A percentile compares a stretch with the other conserved stretches of the same genome.
These are phyloP conservation scores for Ceramica pisi DNA, from an alignment of 2,888 invertebrate species.

Conservation along the genomic window DNA sequence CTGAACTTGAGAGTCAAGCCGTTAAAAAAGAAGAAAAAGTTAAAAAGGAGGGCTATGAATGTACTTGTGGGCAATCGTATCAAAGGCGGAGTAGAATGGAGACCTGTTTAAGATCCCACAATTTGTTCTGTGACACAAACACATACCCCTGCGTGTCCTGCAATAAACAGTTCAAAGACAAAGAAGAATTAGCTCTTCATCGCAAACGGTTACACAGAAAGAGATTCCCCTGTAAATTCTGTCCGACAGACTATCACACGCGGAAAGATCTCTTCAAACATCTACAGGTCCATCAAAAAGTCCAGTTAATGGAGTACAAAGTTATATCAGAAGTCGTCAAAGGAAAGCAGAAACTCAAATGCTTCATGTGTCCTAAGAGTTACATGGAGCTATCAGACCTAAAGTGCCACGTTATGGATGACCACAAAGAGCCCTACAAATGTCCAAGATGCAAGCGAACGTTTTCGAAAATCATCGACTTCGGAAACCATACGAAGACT, in stretches of 20 bases:
- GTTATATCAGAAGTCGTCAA: conserved; percentile 85
- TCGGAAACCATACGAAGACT: conserved; percentile 83
- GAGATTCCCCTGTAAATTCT: conserved; percentile 86
- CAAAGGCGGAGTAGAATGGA: conserved; percentile 83
- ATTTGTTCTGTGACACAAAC: conserved; percentile 70
- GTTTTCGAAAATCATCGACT: conserved; percentile 83
- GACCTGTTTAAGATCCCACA: conserved; percentile 84
- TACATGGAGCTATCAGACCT: conserved; percentile 81
- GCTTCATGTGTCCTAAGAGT: conserved; percentile 83
- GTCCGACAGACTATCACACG: conserved; percentile 86
- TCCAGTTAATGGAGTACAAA: conserved; percentile 87
- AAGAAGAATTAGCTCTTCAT: conserved; percentile 80
- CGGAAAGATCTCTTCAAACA: conserved; percentile 86
- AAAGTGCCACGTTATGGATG: conserved; percentile 85
- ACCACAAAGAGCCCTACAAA: conserved; percentile 83
- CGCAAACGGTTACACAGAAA: conserved; percentile 83
- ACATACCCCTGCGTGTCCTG: conserved; percentile 80
- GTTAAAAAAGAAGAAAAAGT: conserved; percentile 53
- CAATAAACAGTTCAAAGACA: conserved; percentile 80
- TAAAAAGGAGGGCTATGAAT: conserved; percentile 81
- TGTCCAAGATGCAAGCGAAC: conserved; percentile 82
- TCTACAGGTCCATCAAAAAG: conserved; percentile 85
- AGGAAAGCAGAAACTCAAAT: conserved; percentile 83
- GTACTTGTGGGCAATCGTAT: conserved; percentile 83
- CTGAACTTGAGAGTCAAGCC: conserved; percentile 50